Evolutionary conservation across 2,113 vertebrate species (phyloP).

Genomic region (Eubucco bourcierii): DNA sequence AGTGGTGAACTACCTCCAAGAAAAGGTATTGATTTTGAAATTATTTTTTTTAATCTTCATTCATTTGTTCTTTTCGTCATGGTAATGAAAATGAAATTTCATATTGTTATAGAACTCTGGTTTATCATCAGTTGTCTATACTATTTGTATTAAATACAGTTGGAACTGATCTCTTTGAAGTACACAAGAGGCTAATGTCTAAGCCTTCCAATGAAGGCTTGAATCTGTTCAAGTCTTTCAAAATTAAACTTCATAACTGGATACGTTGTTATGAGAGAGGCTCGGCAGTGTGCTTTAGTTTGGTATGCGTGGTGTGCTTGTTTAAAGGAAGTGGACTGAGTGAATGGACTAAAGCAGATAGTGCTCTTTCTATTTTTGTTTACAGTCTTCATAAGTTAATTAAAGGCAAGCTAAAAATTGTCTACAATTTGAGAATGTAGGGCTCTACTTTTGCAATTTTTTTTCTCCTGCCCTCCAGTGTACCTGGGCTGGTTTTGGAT

Average conservation of each 20-base stretch:
- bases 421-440: background rate
- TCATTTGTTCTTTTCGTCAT: background rate
- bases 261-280: background rate
- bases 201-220: background rate
- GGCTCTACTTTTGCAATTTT: background rate
- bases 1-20: slow-evolving; percentile 78
- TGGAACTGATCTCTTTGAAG: background rate
- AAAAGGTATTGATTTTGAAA: slow-evolving; percentile 73
- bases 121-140: background rate
- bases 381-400: background rate
- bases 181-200: background rate
- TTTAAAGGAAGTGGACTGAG: slow-evolving; percentile 20
- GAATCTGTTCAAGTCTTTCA: background rate
- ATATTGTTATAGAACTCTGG: background rate
- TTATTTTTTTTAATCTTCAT: background rate
- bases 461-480: background rate
- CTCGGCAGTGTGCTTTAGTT: background rate
- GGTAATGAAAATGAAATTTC: background rate
- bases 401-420: background rate
- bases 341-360: background rate
- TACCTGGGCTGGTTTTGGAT: background rate
- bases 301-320: slow-evolving; percentile 3
- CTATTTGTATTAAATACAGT: background rate
- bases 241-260: background rate
- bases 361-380: slow-evolving; percentile 12